Evolutionary conservation across 2,797 vertebrate genomes (phyloP), one percentile per base, ranked within the genome.

Genomic region (Neosalanx taihuensis): DNA sequence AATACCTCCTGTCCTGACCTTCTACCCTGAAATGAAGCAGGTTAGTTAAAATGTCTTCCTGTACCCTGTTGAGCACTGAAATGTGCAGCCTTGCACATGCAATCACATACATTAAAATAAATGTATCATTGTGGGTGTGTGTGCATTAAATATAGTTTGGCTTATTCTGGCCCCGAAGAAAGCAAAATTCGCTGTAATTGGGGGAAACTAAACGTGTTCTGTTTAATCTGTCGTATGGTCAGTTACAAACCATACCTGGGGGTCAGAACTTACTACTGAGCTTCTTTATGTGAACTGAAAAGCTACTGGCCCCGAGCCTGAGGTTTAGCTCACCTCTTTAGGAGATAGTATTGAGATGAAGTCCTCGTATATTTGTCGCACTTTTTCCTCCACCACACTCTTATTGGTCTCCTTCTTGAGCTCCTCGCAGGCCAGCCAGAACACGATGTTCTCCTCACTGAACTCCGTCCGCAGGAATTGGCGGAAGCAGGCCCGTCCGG

Each of bases 371-470:
- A 99, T 98, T 35, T 95, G 91, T 67, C 94, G 93, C 66, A 97
- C 97, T 84, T 96, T 98, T 88, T 98, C 96, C 86, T 98, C 95
- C 77, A 99, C 93, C 64, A 93, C 86, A 1, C 84, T 94, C 88
- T 94, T 94, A 87, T 95, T 97, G 69, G 93, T 95, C 92, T 99
- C 96, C 85, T 95, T 95, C 72, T 97, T 99, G 64, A 99, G 92
- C 64, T 97, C 97, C 81, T 99, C 97, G 30, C 98, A 99, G 67
- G 94, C 94, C 85, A 99, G 93, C 98, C 98, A 99, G 92, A 99
- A 99, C 83, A 98, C 94, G 93, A 99, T 96, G 87, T 99, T 99
- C 83, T 99, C 97, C 84, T 99, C 98, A 0, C 98, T 99, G 92
- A 97, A 99, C 89, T 99, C 98, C 0, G 96, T 95, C 76, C 95